Base-by-base conservation (phyloP, 2,888 invertebrate species). In the Polia nebulosa region DNA sequence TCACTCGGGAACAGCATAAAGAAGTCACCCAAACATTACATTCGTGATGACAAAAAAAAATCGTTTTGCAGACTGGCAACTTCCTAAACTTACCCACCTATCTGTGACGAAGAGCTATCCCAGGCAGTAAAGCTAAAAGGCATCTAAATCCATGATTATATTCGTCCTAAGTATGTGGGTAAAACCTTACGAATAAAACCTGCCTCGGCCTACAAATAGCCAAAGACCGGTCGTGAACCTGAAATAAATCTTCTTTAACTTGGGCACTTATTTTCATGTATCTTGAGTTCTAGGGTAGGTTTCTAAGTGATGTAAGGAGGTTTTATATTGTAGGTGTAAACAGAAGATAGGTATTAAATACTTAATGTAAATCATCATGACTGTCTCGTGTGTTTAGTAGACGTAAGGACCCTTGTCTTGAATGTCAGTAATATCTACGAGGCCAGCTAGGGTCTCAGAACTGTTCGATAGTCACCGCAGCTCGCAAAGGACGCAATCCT, bases 91-190 rank as follows among this genome's bases (percentile, higher is more conserved):
- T 13, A 17, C 15, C 9, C 22, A 77, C 34, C 4, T 45, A 52
- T 52, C 45, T 75, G 75, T 52, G 51, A 56, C 36, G 44, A 75
- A 79, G 52, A 62, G 44, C 22, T 68, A 68, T 49, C 47, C 34
- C n/a, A 27, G 25, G 39, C 11, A 75, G 59, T 75, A 44, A 66
- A 76, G 74, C 45, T 56, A 53, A 76, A 60, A n/a, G 45, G 76
- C 57, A 53, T 44, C 80, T 67, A 67, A 74, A 79, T 76, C 76
- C 53, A 65, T 58, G 76, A 79, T 75, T 79, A 79, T 55, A 60
- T 79, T 55, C 62, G 45, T 36, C 67, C 34, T 58, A 68, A 79
- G 52, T 66, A 67, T 65, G 56, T 71, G 80, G 79, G 82, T 41
- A 64, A 32, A 52, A 41, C 41, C 32, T 52, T n/a, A 52, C 53